phyloP scores from a whole-genome alignment of 1,140 invertebrate genomes.

The Aporrectodea caliginosa region DNA sequence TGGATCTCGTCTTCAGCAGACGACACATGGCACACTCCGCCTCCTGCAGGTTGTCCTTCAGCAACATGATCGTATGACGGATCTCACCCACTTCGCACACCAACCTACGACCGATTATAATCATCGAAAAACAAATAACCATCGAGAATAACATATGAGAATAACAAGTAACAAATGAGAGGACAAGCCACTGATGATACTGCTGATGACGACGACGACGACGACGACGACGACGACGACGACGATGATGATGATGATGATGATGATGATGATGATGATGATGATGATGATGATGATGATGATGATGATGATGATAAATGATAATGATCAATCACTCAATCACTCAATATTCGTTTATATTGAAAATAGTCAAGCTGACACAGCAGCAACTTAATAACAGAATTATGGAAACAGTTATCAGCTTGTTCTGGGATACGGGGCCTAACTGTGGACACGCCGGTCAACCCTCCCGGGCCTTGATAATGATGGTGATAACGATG shows the following conservation, averaged over 20 bases:
- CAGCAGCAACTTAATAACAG: too few species aligned
- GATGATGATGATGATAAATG: too few species aligned
- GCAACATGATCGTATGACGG: slow-evolving; percentile 51
- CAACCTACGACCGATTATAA: slow-evolving; percentile 40
- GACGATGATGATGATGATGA: background rate
- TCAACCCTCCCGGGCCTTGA: too few species aligned
- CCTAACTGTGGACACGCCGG: too few species aligned
- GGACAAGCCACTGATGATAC: too few species aligned
- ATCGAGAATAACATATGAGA: background rate
- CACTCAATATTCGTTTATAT: too few species aligned
- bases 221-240: background rate
- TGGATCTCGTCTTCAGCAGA: slow-evolving; percentile 73
- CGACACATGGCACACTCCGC: slow-evolving; percentile 65
- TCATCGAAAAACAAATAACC: background rate
- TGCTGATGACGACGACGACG: background rate
- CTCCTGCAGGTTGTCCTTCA: slow-evolving; percentile 53
- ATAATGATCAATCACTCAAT: too few species aligned
- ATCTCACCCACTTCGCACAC: slow-evolving; percentile 55
- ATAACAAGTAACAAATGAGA: too few species aligned
- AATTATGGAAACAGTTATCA: too few species aligned
- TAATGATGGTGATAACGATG: too few species aligned
- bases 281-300: background rate
- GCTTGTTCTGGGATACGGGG: too few species aligned
- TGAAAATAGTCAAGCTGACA: too few species aligned
- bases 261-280: background rate